Base-by-base conservation (phyloP, 2,797 vertebrate species). In the Salarias fasciatus region DNA sequence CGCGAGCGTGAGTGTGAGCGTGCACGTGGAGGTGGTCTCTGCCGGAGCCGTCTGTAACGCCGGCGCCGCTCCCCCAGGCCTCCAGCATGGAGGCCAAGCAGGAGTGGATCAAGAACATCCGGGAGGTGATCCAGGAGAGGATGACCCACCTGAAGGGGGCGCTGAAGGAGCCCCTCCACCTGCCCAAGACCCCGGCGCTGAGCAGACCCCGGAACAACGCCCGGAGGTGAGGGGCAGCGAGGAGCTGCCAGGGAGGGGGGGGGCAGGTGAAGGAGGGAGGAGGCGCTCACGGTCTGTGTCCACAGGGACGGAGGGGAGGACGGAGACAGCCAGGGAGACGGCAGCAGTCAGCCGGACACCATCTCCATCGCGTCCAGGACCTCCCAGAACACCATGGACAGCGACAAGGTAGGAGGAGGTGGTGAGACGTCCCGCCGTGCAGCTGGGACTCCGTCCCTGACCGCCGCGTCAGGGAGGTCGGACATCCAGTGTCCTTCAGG, bases 51-150 rank as follows among this genome's bases (percentile, higher is more conserved):
- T 11, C 6, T 13, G 9, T n/a, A 1, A 9, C 2, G 0, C 28
- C 30, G 33, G 5, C 4, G 3, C 45, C 24, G 42, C 5, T 71
- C 29, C n/a, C 56, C 2, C 54, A 99, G 97, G 96, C 95, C 0
- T 95, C 95, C 73, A 98, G 86, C 63, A 94, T 99, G 72, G 97
- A 99, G 81, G 96, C 93, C 24, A 99, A 99, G 84, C 97, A 99
- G 88, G 97, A 99, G 69, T 99, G 97, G 97, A 98, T 99, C 76
- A 99, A 98, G 90, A 96, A 97, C 82, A 98, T 99, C 79, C 91
- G 97, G 48, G 97, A 98, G 89, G 97, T 99, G 85, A 99, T 99
- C 90, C 97, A 99, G 82, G 97, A 99, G 87, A 94, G 97, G 84
- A 98, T 97, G 85, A 97, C 98, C 79, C 97, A 99, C 85, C 90